These are phyloP conservation scores for Gambelia wislizenii DNA, from an alignment of 2,797 vertebrate species.

Conservation along the genomic window DNA sequence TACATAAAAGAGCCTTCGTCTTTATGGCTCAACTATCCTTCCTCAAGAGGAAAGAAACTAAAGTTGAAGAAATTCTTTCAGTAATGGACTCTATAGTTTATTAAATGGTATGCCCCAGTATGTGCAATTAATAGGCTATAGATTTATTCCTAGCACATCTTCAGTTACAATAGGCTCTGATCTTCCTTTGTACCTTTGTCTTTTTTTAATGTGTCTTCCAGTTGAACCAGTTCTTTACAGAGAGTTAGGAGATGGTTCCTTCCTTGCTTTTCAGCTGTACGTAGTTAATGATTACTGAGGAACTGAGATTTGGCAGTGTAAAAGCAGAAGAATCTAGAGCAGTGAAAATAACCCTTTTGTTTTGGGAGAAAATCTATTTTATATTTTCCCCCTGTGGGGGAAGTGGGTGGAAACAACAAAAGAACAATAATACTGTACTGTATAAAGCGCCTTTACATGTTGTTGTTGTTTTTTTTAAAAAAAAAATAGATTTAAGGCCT, in stretches of 20 bases:
- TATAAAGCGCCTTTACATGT: background rate
- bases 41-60: background rate
- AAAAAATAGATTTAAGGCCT: background rate
- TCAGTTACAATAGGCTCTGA: background rate
- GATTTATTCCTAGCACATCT: background rate
- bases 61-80: conserved; percentile 24
- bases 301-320: background rate
- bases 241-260: accelerated
- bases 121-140: background rate
- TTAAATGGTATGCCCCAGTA: background rate
- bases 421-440: background rate
- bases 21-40: conserved; percentile 47
- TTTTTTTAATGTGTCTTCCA: background rate
- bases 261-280: conserved; percentile 32
- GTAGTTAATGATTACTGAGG: background rate
- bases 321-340: accelerated
- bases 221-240: background rate
- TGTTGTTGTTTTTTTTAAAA: background rate
- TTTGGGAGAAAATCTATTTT: background rate
- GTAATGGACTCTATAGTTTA: conserved; percentile 23
- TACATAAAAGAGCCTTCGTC: conserved; percentile 46
- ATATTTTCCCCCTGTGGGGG: too few relatives aligned
- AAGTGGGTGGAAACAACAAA: too few relatives aligned
- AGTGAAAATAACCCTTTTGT: background rate
- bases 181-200: conserved; percentile 5